phyloP scores from a whole-genome alignment of 2,888 invertebrate species.

The Ophion ellenae region DNA sequence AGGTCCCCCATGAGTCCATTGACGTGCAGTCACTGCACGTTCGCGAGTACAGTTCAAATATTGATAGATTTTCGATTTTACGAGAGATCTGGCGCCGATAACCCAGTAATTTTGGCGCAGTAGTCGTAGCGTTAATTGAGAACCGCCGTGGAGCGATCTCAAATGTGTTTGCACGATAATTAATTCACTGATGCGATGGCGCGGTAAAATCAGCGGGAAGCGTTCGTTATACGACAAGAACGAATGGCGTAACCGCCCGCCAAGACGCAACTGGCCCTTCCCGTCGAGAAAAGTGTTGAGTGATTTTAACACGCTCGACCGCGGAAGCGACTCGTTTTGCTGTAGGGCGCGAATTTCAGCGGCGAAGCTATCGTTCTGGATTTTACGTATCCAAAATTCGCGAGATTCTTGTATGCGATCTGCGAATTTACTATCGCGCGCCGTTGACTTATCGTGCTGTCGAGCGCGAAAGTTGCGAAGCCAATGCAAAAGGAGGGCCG shows the following conservation, averaged over 20 bases:
- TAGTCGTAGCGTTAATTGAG: conserved; percentile 35
- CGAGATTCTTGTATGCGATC: neutral
- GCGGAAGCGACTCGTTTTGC: conserved; percentile 9
- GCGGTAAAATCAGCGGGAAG: conserved; percentile 54
- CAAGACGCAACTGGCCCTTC: neutral
- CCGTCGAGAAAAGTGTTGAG: conserved; percentile 54
- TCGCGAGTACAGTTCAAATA: conserved; percentile 62
- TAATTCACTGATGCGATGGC: conserved; percentile 29
- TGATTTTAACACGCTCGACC: conserved; percentile 12
- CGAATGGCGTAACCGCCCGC: conserved; percentile 1
- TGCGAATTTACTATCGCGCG: too few relatives aligned
- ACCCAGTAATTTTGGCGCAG: conserved; percentile 58
- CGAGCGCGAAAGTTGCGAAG: too few relatives aligned
- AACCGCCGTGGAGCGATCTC: conserved; percentile 47
- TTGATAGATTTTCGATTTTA: conserved; percentile 29
- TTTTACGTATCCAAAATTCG: too few relatives aligned
- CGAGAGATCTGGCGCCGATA: conserved; percentile 39
- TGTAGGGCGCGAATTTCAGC: conserved; percentile 28
- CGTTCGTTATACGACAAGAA: neutral
- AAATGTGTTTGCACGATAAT: conserved; percentile 54
- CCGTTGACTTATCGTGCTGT: too few relatives aligned
- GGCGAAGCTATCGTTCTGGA: conserved; percentile 1
- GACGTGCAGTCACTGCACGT: conserved; percentile 1
- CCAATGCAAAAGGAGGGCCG: too few relatives aligned
- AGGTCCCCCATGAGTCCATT: conserved; percentile 44